Percentiles rank a stretch among this genome's conserved stretches.
These are phyloP conservation scores for Uria lomvia DNA, from an alignment of 2,113 vertebrate genomes.

Conservation along the genomic window DNA sequence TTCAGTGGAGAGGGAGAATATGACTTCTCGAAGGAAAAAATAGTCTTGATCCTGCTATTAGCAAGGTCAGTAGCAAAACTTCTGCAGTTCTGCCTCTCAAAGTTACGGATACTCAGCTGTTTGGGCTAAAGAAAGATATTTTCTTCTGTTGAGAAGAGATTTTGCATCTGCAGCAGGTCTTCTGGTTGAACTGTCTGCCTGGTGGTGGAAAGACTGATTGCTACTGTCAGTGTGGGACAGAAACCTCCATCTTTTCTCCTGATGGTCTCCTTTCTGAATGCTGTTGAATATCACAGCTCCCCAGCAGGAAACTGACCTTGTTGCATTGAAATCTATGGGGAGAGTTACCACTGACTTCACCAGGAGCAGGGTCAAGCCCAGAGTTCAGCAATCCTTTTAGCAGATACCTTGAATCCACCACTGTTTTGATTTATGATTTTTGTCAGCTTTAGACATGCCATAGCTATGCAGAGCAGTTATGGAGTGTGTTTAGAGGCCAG, in stretches of 20 bases:
- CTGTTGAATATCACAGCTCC: background rate
- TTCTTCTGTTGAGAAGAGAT: background rate
- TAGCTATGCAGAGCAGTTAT: rapidly evolving
- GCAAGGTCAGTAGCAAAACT: background rate
- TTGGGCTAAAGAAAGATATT: background rate
- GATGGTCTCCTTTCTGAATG: background rate
- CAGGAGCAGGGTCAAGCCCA: background rate
- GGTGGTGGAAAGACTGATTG: background rate
- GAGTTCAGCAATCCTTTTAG: background rate
- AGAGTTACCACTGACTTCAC: background rate
- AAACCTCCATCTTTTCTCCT: background rate
- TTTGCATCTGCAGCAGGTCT: background rate
- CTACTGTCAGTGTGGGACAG: background rate
- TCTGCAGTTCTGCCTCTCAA: background rate
- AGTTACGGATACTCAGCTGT: background rate
- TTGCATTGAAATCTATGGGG: background rate
- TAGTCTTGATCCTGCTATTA: background rate
- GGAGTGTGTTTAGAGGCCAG: background rate
- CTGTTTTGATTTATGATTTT: background rate
- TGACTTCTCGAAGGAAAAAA: background rate
- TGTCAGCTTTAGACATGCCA: rapidly evolving
- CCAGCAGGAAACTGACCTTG: background rate
- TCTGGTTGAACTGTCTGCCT: background rate
- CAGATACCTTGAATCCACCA: background rate
- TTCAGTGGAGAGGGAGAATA: background rate